Evolutionary conservation across 2,113 vertebrate species (phyloP), one percentile per base, ranked within the genome.

Genomic region (Strix aluco): DNA sequence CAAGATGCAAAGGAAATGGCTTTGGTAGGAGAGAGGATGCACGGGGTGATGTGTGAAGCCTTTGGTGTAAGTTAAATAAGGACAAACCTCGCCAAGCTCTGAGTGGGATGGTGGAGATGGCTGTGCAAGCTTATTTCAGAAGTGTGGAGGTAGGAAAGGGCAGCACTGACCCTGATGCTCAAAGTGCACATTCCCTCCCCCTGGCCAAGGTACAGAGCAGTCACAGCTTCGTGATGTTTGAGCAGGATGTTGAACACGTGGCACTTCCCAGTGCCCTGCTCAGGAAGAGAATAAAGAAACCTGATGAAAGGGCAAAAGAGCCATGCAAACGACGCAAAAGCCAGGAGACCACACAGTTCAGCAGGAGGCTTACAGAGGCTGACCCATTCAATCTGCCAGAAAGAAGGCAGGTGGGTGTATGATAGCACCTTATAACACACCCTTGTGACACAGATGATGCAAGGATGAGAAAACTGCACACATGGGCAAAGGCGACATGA

Each of bases 51-150:
- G 36, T 13, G 67, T 1, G 5, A 67, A 81, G 44, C 4, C 44
- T 65, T 71, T 72, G 10, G 21, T 20, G 7, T 21, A 77, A 72
- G 27, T 30, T 88, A 52, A 65, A 19, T 29, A 30, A 66, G 20
- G 16, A 52, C 18, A 40, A 72, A 34, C 13, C 18, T n/a, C 21
- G 21, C 52, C 13, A 36, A 5, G 18, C 36, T 77, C 71, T 0
- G 0, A 36, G 10, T 4, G 2, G 10, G 5, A 10, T 30, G 10
- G 36, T 27, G 14, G 27, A 26, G 18, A 42, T 10, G 20, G 59
- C 22, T 63, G 34, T 13, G 26, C 6, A 21, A 81, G 44, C 57
- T 9, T 59, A 2, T 46, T 94, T 51, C 38, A 40, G 15, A 46
- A 51, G 49, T 0, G 5, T 10, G 13, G 52, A 59, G 2, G 2